Percentiles rank a stretch among this genome's conserved stretches.
These are phyloP conservation scores for Zoanthus sansibaricus DNA, from an alignment of 92 coral and sea anemone species.

Conservation along the genomic window DNA sequence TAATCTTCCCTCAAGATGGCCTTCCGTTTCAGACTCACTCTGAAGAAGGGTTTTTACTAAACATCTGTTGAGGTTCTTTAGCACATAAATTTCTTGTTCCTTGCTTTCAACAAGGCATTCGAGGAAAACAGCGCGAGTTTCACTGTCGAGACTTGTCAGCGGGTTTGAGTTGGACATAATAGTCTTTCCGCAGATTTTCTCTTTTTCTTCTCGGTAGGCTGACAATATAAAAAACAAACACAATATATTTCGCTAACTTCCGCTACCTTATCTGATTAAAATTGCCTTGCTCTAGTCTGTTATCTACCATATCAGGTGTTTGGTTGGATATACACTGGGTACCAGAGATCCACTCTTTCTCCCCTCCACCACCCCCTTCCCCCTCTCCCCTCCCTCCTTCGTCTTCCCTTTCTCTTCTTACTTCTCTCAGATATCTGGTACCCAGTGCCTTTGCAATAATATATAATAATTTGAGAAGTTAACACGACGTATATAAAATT, in stretches of 20 bases:
- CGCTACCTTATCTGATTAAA: neutral
- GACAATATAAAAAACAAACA: neutral
- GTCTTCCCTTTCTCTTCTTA: too few relatives aligned
- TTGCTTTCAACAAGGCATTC: slow-evolving; percentile 5
- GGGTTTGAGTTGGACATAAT: neutral
- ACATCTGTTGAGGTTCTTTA: neutral
- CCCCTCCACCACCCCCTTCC: too few relatives aligned
- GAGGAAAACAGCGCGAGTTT: slow-evolving; percentile 14
- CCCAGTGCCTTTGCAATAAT: too few relatives aligned
- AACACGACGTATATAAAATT: too few relatives aligned
- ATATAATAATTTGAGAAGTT: too few relatives aligned
- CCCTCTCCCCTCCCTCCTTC: too few relatives aligned
- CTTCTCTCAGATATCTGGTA: too few relatives aligned
- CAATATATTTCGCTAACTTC: neutral
- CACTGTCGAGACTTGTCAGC: neutral
- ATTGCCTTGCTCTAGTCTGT: neutral
- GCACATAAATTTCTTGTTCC: slow-evolving; percentile 4
- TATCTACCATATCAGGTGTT: neutral
- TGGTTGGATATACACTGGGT: too few relatives aligned
- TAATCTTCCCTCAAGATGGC: neutral
- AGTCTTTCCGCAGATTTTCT: neutral
- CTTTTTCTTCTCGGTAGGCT: slow-evolving; percentile 4
- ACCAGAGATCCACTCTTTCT: too few relatives aligned
- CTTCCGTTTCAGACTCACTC: neutral
- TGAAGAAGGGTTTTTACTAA: neutral